Evolutionary conservation across 2,113 vertebrate species (phyloP).

Genomic region (Istiophorus platypterus): DNA sequence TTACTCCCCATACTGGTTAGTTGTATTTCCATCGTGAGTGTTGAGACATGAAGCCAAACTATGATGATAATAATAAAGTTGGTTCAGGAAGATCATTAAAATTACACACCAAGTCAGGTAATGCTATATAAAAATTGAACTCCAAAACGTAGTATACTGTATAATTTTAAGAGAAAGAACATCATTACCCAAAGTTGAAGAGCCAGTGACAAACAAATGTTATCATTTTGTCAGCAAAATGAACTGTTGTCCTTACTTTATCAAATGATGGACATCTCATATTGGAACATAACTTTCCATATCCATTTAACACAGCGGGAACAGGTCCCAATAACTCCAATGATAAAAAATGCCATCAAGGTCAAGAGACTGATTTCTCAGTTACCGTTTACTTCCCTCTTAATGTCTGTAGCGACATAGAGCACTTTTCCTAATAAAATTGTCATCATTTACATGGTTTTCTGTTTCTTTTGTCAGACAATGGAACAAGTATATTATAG

Average conservation of each 20-base stretch:
- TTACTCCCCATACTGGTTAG: conserved; percentile 4
- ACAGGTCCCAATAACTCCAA: conserved; percentile 41
- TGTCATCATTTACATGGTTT: too few species aligned
- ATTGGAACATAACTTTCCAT: conserved; percentile 21
- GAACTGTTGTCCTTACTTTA: conserved; percentile 63
- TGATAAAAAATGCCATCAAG: conserved; percentile 2
- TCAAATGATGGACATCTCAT: conserved; percentile 63
- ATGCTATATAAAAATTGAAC: conserved; percentile 27
- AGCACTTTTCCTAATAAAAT: too few species aligned
- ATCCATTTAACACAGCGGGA: conserved; percentile 33
- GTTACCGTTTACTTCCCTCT: neutral
- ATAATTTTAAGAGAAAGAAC: conserved; percentile 28
- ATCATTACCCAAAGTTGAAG: conserved; percentile 40
- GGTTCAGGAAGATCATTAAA: conserved; percentile 54
- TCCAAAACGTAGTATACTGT: conserved; percentile 20
- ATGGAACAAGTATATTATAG: too few species aligned
- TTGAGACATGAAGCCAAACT: conserved; percentile 15
- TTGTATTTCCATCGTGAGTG: neutral
- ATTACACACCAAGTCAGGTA: neutral
- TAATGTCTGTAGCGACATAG: too few species aligned
- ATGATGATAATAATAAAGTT: conserved; percentile 36
- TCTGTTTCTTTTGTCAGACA: too few species aligned
- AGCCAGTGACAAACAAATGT: conserved; percentile 12
- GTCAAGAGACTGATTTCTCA: conserved; percentile 7
- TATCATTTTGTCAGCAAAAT: conserved; percentile 40